Conservation (phyloP, 2,797 vertebrate genomes). For the Onychomys torridus region DNA sequence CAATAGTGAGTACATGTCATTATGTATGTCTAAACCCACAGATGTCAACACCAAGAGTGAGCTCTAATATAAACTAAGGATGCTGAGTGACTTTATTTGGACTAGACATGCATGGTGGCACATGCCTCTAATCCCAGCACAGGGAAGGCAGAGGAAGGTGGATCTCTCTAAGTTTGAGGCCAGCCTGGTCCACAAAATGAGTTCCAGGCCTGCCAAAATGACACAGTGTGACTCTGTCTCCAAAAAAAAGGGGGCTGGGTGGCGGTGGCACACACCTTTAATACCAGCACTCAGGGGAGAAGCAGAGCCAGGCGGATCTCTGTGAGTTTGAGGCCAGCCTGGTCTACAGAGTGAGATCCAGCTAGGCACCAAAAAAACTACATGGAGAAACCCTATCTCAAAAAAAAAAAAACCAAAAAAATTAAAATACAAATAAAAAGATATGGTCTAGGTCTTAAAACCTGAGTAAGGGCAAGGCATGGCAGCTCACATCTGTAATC, state of each 20-base stretch:
- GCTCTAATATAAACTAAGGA: neutral
- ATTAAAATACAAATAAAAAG: neutral
- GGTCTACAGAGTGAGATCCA: too few species aligned
- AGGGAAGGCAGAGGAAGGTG: neutral
- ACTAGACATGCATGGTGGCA: neutral
- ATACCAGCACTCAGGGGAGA: too few species aligned
- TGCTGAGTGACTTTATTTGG: neutral
- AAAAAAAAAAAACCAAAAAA: too few species aligned
- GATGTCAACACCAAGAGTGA: neutral
- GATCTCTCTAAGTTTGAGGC: neutral
- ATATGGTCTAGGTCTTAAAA: slow-evolving; percentile 18
- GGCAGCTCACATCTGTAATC: neutral
- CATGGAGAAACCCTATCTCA: too few species aligned
- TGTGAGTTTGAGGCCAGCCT: too few species aligned
- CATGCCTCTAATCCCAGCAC: neutral
- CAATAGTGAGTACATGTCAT: neutral
- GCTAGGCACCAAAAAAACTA: too few species aligned
- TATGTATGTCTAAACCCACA: neutral
- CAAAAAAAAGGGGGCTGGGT: too few species aligned
- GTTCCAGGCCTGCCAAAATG: neutral
- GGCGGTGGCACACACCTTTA: too few species aligned
- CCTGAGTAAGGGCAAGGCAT: neutral
- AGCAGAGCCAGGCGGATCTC: too few species aligned
- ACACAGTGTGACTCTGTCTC: too few species aligned
- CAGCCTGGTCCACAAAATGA: neutral